A percentile compares a stretch with the other conserved stretches of the same genome.
phyloP scores from a whole-genome alignment of 2,888 invertebrate species.

The Pachydiplax longipennis region DNA sequence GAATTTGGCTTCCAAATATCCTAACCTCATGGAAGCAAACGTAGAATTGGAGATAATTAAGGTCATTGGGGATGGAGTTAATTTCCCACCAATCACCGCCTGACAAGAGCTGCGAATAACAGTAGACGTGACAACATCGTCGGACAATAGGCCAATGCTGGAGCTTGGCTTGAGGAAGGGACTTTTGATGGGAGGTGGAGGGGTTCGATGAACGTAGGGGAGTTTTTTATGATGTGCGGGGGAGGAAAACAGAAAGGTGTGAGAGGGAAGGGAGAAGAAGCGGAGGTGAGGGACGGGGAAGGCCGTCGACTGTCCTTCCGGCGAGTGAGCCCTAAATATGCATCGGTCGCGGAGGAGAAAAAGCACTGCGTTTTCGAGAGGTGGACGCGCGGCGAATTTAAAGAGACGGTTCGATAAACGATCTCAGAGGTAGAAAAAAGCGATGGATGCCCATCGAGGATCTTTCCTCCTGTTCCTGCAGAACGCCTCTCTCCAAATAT shows the following conservation, averaged over 20 bases:
- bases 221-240: not conserved
- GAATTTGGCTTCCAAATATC: no score
- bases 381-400: not conserved
- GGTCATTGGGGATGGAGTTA: no score
- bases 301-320: not conserved
- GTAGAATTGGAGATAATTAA: no score
- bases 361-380: not conserved
- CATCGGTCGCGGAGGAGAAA: not conserved
- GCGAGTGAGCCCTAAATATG: not conserved
- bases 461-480: not conserved
- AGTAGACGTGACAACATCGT: constrained; percentile 25
- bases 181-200: not conserved
- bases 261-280: not conserved
- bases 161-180: not conserved
- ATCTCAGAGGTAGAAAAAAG: not conserved
- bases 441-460: not conserved
- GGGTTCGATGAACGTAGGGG: not conserved
- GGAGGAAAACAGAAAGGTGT: not conserved
- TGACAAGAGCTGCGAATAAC: not conserved
- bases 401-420: not conserved
- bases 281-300: not conserved
- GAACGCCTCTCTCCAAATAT: not conserved
- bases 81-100: no score
- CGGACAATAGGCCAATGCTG: constrained; percentile 17
- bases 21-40: no score